Percentiles rank a stretch among this genome's conserved stretches.
These are phyloP conservation scores for Plectropomus leopardus DNA, from an alignment of 2,113 vertebrate species.

Conservation along the genomic window DNA sequence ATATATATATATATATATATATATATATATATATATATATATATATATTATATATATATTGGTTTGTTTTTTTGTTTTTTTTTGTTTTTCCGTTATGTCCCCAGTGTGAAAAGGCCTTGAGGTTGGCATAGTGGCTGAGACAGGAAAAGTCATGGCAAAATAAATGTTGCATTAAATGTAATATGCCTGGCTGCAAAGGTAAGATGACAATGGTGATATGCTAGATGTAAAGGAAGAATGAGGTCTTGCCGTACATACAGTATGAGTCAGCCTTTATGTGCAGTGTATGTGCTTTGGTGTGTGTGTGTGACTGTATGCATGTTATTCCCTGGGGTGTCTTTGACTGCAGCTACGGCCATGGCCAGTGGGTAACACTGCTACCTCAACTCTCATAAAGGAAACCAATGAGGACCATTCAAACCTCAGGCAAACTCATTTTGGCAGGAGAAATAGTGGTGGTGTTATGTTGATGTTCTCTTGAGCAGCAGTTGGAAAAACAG, in stretches of 20 bases:
- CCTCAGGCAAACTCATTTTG: slow-evolving; percentile 45
- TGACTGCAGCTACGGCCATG: slow-evolving; percentile 51
- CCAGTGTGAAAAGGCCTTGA: too few relatives aligned
- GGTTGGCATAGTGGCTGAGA: too few relatives aligned
- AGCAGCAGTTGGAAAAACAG: slow-evolving; percentile 33
- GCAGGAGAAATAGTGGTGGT: slow-evolving; percentile 41
- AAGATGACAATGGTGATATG: slow-evolving; percentile 14
- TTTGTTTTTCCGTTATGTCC: too few relatives aligned
- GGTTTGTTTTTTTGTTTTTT: too few relatives aligned
- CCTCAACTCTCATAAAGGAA: slow-evolving; percentile 67
- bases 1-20: too few relatives aligned
- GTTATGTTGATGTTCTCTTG: slow-evolving; percentile 18
- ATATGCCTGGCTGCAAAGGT: slow-evolving; percentile 8
- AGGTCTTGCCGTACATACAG: slow-evolving; percentile 17
- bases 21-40: too few relatives aligned
- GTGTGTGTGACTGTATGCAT: not conserved
- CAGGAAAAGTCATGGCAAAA: too few relatives aligned
- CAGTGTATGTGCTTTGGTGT: not conserved
- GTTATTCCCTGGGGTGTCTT: slow-evolving; percentile 49
- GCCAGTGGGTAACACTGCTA: slow-evolving; percentile 47
- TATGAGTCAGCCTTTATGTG: slow-evolving; percentile 8
- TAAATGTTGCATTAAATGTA: not conserved
- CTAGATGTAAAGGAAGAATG: slow-evolving; percentile 13
- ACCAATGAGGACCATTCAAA: slow-evolving; percentile 65
- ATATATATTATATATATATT: too few relatives aligned